Conservation (phyloP, 2,797 vertebrate genomes). For the Epinephelus coioides region DNA sequence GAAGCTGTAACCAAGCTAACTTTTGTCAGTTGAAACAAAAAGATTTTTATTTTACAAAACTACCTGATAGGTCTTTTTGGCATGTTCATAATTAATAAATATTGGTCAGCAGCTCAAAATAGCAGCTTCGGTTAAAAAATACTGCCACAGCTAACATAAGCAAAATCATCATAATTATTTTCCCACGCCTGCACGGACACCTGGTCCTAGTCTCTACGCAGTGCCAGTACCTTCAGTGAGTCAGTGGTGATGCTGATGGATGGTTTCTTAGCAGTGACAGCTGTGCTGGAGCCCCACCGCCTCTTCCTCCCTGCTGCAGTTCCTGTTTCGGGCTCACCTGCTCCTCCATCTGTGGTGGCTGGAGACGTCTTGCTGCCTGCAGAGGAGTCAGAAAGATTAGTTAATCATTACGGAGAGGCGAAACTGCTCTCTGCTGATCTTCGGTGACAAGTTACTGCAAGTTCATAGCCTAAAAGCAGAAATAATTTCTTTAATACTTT, state of each 20-base stretch:
- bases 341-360: constrained; percentile 68
- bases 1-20: neutral
- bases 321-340: constrained; percentile 86
- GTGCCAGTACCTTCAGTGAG: constrained; percentile 90
- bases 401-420: constrained; percentile 6
- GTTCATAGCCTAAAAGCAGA: constrained; percentile 4
- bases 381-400: constrained; percentile 2
- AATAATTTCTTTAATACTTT: constrained; percentile 25
- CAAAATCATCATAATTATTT: neutral
- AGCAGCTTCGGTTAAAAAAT: neutral
- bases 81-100: too few relatives aligned
- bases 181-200: neutral
- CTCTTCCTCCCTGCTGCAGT: constrained; percentile 89
- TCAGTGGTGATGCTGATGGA: constrained; percentile 95
- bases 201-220: neutral
- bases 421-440: constrained; percentile 2
- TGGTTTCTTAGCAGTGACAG: constrained; percentile 92
- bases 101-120: too few relatives aligned
- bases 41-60: neutral
- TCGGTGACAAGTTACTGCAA: constrained; percentile 29
- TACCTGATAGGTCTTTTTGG: neutral
- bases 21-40: neutral
- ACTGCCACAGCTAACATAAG: neutral
- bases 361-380: constrained; percentile 82
- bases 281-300: constrained; percentile 94